Percentiles rank a stretch among this genome's conserved stretches.
These are phyloP conservation scores for Cataglyphis hispanica DNA, from an alignment of 1,140 invertebrate genomes.

Conservation along the genomic window DNA sequence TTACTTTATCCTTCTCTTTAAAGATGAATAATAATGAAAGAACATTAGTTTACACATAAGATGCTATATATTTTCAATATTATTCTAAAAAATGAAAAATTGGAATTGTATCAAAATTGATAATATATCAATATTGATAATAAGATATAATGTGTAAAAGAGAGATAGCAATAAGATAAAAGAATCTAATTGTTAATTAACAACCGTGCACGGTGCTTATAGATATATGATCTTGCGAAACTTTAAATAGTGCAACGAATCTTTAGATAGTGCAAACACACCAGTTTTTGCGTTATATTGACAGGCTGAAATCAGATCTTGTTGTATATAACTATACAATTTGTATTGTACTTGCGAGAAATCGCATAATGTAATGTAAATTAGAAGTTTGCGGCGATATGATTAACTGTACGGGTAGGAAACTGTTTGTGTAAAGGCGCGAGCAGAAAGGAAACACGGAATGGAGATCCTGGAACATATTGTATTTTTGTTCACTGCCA, in stretches of 20 bases:
- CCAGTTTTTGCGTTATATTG: not conserved
- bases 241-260: not conserved
- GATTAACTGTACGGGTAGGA: conserved; percentile 7
- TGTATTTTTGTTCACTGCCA: not conserved
- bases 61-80: not conserved
- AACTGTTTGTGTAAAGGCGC: not conserved
- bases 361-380: conserved; percentile 26
- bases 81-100: not conserved
- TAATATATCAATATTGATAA: not conserved
- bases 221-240: not conserved
- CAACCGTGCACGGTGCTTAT: not conserved
- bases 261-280: conserved; percentile 7
- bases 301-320: not conserved
- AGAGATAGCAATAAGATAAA: not conserved
- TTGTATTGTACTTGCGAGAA: conserved; percentile 30
- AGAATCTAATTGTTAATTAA: not conserved
- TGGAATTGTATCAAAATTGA: not conserved
- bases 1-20: not conserved
- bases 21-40: not conserved
- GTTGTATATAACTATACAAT: not conserved
- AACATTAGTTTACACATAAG: not conserved
- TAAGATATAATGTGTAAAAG: not conserved
- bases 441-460: conserved; percentile 10
- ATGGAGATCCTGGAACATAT: not conserved
- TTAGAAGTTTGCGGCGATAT: conserved; percentile 21